Evolutionary conservation across 2,888 invertebrate genomes (phyloP), one percentile per base, ranked within the genome.

Genomic region (Carabus problematicus): DNA sequence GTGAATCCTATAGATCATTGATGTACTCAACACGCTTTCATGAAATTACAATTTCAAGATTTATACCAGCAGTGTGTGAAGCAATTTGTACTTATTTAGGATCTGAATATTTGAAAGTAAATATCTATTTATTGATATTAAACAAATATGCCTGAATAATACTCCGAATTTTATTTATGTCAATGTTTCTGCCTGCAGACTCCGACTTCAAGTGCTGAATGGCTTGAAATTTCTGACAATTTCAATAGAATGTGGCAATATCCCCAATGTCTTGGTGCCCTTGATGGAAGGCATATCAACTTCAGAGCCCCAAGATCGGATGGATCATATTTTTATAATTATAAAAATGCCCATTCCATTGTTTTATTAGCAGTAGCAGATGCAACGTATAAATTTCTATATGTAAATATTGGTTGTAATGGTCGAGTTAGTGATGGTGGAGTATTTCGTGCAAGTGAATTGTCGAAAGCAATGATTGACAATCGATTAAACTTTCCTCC

Each of bases 221-320:
- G 75, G 75, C 70, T 70, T 63, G 64, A 58, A 64, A 74, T 75
- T 49, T 72, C 74, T 54, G 19, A 55, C 60, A 71, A 71, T 19
- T 76, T 73, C 71, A 64, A 76, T 29, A 71, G 19, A 71, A 71
- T 71, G 63, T 73, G 75, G 70, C 74, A 75, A 70, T 77, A 76
- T 72, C 76, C 76, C 14, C 73, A 75, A 12, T 52, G 52, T 19
- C 11, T 70, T n/a, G n/a, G n/a, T n/a, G n/a, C n/a, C n/a, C n/a
- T n/a, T n/a, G n/a, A n/a, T n/a, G n/a, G n/a, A n/a, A 7, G 75
- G 75, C 72, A 74, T 55, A 62, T 75, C 7, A 66, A 41, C 3
- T 70, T 70, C 18, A 43, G 58, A 56, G 43, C 70, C 11, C 70
- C 71, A 42, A n/a, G 39, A 0, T 43, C 43, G 12, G 47, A 71